Conservation (phyloP, 2,888 invertebrate genomes). For the Pyrrhia umbra region DNA sequence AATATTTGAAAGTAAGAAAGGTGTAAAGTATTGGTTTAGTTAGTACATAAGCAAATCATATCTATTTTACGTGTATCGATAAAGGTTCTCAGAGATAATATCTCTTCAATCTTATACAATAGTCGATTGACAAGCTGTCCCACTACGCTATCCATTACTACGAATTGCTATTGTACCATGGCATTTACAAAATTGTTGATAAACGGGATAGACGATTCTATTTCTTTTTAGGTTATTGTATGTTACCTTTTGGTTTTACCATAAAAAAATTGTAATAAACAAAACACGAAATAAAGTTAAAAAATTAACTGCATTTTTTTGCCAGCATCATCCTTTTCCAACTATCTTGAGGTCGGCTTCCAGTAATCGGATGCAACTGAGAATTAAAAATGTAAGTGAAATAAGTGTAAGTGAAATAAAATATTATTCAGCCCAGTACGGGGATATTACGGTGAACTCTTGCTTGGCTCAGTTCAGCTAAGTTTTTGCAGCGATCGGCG, state of each 20-base stretch:
- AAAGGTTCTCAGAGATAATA: background rate
- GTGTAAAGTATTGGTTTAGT: background rate
- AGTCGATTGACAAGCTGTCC: background rate
- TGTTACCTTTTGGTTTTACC: too few relatives aligned
- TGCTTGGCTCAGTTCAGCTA: constrained; percentile 64
- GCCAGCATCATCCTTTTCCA: too few relatives aligned
- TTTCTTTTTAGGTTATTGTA: background rate
- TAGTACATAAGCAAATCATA: background rate
- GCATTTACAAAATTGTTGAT: background rate
- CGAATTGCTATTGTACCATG: background rate
- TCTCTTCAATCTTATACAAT: background rate
- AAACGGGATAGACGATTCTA: background rate
- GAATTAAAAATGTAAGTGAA: too few relatives aligned
- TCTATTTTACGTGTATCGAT: background rate
- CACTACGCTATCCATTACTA: background rate
- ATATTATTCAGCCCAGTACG: constrained; percentile 53
- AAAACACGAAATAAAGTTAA: too few relatives aligned
- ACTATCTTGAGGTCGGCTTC: too few relatives aligned
- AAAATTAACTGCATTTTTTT: too few relatives aligned
- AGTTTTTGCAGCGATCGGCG: constrained; percentile 77
- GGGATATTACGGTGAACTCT: constrained; percentile 61
- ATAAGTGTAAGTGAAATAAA: constrained; percentile 36
- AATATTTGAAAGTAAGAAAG: background rate
- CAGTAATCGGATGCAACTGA: too few relatives aligned
- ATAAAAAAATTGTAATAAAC: too few relatives aligned